Percentiles rank a stretch among this genome's conserved stretches.
Evolutionary conservation across 1,140 invertebrate species (phyloP).

Genomic region (Diorhabda sublineata): DNA sequence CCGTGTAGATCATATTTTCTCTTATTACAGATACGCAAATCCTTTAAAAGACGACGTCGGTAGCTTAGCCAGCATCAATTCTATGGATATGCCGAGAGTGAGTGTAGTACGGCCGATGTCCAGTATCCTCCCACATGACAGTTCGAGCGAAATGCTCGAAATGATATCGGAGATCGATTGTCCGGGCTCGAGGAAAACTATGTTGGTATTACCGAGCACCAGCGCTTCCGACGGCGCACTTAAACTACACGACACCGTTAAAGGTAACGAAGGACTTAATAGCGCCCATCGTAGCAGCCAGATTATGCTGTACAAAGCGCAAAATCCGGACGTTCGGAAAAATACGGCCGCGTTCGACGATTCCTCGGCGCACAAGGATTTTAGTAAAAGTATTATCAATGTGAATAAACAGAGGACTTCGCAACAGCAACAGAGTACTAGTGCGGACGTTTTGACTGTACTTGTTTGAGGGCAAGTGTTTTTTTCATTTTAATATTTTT

Average conservation of each 20-base stretch:
- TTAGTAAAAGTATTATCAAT: constrained; percentile 67
- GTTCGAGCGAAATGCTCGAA: constrained; percentile 58
- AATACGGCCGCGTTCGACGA: constrained; percentile 71
- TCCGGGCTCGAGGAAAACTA: constrained; percentile 45
- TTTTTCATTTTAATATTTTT: constrained; percentile 10
- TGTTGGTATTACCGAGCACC: constrained; percentile 43
- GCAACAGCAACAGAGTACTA: constrained; percentile 39
- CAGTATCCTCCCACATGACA: constrained; percentile 44
- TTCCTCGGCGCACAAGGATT: constrained; percentile 66
- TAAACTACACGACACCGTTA: constrained; percentile 35
- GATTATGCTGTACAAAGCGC: constrained; percentile 67
- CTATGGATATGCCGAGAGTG: constrained; percentile 48
- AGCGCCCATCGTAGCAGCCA: constrained; percentile 55
- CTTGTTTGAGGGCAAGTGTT: constrained; percentile 41
- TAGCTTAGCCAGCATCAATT: constrained; percentile 43
- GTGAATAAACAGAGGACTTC: constrained; percentile 47
- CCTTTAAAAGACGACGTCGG: constrained; percentile 56
- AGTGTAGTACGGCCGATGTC: constrained; percentile 60
- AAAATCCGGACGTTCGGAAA: constrained; percentile 71
- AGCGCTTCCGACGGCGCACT: constrained; percentile 37
- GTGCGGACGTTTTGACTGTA: constrained; percentile 46
- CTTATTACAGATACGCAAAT: constrained; percentile 54
- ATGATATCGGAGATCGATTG: constrained; percentile 56
- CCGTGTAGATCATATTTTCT: no score
- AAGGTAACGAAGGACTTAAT: constrained; percentile 40